Evolutionary conservation across 2,888 invertebrate genomes (phyloP), one percentile per base, ranked within the genome.

Genomic region (Mesorhabditis belari): DNA sequence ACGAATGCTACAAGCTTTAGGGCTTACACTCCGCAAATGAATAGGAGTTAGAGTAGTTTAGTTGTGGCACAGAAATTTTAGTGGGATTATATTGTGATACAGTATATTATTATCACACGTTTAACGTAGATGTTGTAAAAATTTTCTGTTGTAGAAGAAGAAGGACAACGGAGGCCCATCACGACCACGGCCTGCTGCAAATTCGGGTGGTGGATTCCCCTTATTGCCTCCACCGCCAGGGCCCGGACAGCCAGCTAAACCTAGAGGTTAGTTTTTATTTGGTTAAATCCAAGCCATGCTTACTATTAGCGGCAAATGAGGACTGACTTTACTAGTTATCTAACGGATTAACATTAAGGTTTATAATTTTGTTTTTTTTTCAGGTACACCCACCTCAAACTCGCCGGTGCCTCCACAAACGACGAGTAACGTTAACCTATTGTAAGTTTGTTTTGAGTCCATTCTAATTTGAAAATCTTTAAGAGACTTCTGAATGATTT

Each of bases 161-260:
- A 59, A 24, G 12, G 55, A n/a, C 9, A 27, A 65, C 50, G 68
- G 68, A 21, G 61, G 55, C 0, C 59, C 63, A 17, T 26, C 68
- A 4, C 55, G 67, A 4, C 65, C 70, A n/a, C 60, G 66, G 12
- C 66, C 67, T 9, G 44, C 64, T 12, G 28, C 70, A 2, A 60
- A 63, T 5, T 21, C 55, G 21, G 72, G 67, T 4, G 74, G 72
- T 0, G 50, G 68, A 5, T 71, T 75, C 6, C 76, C 77, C 2
- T 65, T 79, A 3, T 58, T 77, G 25, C 79, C 79, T 5, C 79
- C 79, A 5, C 79, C 79, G 19, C 79, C 79, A 6, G 68, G 71
- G 5, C 62, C 71, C 26, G 65, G 57, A 29, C 5, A 60, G 23
- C 19, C 55, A 56, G 25, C 49, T 26, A 19, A 50, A 50, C 28